Base-by-base conservation (phyloP, 2,888 invertebrate genomes). In the Cryptus armator region DNA sequence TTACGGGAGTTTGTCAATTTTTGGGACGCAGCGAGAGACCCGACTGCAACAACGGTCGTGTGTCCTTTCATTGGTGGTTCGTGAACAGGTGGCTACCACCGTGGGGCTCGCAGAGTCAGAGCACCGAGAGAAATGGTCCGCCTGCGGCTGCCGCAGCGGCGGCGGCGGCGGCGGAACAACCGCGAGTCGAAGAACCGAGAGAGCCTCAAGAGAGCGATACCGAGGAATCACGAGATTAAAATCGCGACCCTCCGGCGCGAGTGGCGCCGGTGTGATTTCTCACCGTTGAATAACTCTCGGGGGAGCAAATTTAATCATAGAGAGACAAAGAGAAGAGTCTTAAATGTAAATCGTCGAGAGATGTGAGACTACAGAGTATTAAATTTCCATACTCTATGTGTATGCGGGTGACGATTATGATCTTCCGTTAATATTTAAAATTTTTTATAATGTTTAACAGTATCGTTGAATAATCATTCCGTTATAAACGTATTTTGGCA, bases 31-130 rank as follows among this genome's bases (percentile, higher is more conserved):
- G 90, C 64, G 93, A 93, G 29, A 89, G 91, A 62, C 87, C 91
- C 5, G 92, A 93, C 46, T 93, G 92, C 59, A 90, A 92, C 70
- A 91, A 91, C 14, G 91, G 95, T 9, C 92, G 96, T 75, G 95
- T 96, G 70, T 96, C 96, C 0, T 94, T 96, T 51, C 96, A 96
- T 89, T 96, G 96, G 96, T 94, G 96, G 88, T 93, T 96, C 83
- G 95, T 96, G 0, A 96, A 96, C 90, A 95, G 96, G 88, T 96
- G 96, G 96, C 90, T 96, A 29, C 96, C 96, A 0, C 95, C 96
- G 0, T 96, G 96, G 96, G 95, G 95, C 81, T 94, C 94, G 3
- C 90, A 90, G 78, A 87, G 88, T 53, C 88, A 89, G 29, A 88
- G 87, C 74, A 86, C 86, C n/a, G 91, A 89, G 3, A 89, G 90